Percentiles rank a stretch among this genome's conserved stretches.
Conservation (phyloP, 2,888 invertebrate genomes). For the Lepetodrilus schrolli region DNA sequence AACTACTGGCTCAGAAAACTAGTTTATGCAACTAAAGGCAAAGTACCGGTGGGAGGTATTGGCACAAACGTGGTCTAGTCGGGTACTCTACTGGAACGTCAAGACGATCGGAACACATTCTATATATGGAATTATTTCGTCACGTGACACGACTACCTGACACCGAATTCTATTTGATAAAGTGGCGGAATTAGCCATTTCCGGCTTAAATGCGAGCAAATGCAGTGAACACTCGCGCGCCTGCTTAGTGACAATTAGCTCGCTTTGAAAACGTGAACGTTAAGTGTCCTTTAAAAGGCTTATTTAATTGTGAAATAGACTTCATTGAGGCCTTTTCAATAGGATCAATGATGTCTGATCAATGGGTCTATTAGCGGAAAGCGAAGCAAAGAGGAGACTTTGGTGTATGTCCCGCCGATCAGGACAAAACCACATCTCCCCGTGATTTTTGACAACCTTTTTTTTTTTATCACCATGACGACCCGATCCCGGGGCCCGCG, state of each 20-base stretch:
- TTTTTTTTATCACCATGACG: too few species aligned
- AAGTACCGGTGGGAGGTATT: too few species aligned
- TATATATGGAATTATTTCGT: not conserved
- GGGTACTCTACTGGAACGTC: too few species aligned
- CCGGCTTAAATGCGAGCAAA: constrained; percentile 25
- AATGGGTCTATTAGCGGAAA: constrained; percentile 15
- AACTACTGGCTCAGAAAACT: too few species aligned
- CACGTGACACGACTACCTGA: not conserved
- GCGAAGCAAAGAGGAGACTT: not conserved
- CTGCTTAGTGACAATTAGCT: constrained; percentile 19
- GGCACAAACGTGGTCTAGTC: too few species aligned
- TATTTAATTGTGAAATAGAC: constrained; percentile 33
- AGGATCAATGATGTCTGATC: constrained; percentile 13
- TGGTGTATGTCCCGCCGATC: not conserved
- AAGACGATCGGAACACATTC: too few species aligned
- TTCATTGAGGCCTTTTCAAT: constrained; percentile 13
- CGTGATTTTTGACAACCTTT: too few species aligned
- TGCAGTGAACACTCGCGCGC: not conserved
- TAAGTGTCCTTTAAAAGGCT: constrained; percentile 27
- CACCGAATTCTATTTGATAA: not conserved
- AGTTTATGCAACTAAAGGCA: too few species aligned
- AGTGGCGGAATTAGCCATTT: constrained; percentile 12
- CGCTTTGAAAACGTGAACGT: constrained; percentile 14
- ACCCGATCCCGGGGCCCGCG: too few species aligned
- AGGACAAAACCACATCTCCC: not conserved